Base-by-base conservation (phyloP, 2,888 invertebrate genomes). In the Mesorhabditis sp. region DNA sequence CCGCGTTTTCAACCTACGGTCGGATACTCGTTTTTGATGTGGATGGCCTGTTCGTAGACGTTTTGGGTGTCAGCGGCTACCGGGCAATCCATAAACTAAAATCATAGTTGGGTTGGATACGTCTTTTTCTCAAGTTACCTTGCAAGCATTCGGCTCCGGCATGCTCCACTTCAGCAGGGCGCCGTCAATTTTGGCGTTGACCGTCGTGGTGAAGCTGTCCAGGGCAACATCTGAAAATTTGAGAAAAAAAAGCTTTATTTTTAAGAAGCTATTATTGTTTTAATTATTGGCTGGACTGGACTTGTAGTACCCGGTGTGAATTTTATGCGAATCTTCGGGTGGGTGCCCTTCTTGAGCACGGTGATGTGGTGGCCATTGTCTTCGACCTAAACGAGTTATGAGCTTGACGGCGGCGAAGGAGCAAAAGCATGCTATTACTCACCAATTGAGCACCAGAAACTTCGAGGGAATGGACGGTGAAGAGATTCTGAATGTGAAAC, bases 61-160 rank as follows among this genome's bases (percentile, higher is more conserved):
- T 10, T 50, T 50, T 50, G 10, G 10, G 7, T n/a, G 7, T n/a
- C 58, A 13, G 7, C 58, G n/a, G n/a, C 58, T 13, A 50, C 10
- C n/a, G 58, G 58, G 58, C 58, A 50, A 50, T 50, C 58, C 58
- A 50, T 50, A n/a, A 50, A 50, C 58, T 50, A 50, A 50, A 50
- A 50, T 2, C 10, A 50, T 50, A 50, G n/a, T 50, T 50, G n/a
- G n/a, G 58, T n/a, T 50, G n/a, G n/a, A 50, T 50, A n/a, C 7
- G n/a, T 50, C 1, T 50, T 13, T 50, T 50, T 50, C n/a, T 50
- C 58, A 13, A 50, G n/a, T 13, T 13, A 50, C 58, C n/a, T 50
- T 50, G 58, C 58, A 50, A 50, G 58, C 58, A 50, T 50, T 50
- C n/a, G 58, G 7, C 58, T 50, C 58, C 7, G 58, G 58, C 58